phyloP scores from a whole-genome alignment of 2,797 vertebrate genomes.

The Spinus pinus region DNA sequence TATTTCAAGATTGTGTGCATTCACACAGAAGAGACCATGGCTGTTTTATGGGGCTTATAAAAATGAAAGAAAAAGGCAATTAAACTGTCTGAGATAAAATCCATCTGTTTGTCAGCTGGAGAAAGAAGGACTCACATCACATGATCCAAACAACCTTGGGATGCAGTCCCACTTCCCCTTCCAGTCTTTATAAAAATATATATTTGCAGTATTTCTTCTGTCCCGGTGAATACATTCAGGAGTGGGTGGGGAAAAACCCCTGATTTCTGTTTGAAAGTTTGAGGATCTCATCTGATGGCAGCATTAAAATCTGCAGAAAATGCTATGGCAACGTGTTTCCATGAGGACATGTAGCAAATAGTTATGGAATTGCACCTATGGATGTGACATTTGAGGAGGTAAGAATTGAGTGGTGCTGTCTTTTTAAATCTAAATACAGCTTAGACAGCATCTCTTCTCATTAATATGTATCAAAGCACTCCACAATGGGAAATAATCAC shows the following conservation, averaged over 20 bases:
- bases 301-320: slow-evolving; percentile 48
- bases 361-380: slow-evolving; percentile 28
- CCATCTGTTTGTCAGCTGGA: slow-evolving; percentile 32
- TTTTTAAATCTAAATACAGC: slow-evolving; percentile 14
- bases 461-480: slow-evolving; percentile 22
- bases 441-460: neutral
- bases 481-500: slow-evolving; percentile 24
- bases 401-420: neutral
- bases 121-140: neutral
- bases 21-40: neutral
- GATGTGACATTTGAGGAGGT: slow-evolving; percentile 11
- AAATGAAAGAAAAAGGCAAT: slow-evolving; percentile 28
- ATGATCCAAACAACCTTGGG: neutral
- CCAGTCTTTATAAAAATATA: neutral
- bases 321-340: slow-evolving; percentile 69
- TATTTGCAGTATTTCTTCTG: neutral
- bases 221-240: neutral
- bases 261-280: neutral
- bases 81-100: slow-evolving; percentile 17
- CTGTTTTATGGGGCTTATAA: neutral
- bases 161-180: neutral
- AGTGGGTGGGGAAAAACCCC: neutral
- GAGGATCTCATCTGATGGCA: slow-evolving; percentile 21
- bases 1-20: neutral
- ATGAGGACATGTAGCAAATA: slow-evolving; percentile 42